These are phyloP conservation scores for Nycticebus coucang DNA, from an alignment of 2,113 vertebrate genomes.

Conservation along the genomic window DNA sequence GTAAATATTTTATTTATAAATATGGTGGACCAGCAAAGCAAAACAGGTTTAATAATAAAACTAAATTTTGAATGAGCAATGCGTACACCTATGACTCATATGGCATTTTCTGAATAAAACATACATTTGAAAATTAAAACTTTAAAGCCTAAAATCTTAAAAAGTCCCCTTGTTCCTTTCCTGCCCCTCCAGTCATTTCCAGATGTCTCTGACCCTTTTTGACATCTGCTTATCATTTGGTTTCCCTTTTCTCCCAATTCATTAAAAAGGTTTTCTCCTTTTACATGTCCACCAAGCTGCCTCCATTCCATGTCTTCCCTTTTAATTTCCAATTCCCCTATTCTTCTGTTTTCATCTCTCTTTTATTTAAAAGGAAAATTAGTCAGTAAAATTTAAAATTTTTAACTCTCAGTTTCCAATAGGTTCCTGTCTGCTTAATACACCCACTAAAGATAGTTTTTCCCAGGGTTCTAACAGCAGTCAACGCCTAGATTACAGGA, in stretches of 20 bases:
- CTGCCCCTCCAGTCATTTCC: slow-evolving; percentile 11
- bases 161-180: slow-evolving; percentile 23
- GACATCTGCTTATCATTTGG: slow-evolving; percentile 28
- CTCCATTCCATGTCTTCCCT: not conserved
- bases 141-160: slow-evolving; percentile 46
- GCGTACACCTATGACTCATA: slow-evolving; percentile 33
- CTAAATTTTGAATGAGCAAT: slow-evolving; percentile 43
- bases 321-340: slow-evolving; percentile 53
- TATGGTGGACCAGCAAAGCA: slow-evolving; percentile 33
- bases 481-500: slow-evolving; percentile 41
- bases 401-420: slow-evolving; percentile 47
- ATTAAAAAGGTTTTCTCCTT: slow-evolving; percentile 48
- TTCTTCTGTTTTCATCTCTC: slow-evolving; percentile 43
- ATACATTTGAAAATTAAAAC: slow-evolving; percentile 28
- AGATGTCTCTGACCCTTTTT: not conserved
- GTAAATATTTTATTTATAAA: slow-evolving; percentile 55
- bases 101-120: slow-evolving; percentile 21
- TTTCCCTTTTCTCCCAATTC: not conserved
- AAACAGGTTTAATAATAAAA: slow-evolving; percentile 57
- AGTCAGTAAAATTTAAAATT: slow-evolving; percentile 45
- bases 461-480: slow-evolving; percentile 10
- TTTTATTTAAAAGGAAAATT: slow-evolving; percentile 42
- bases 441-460: not conserved
- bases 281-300: slow-evolving; percentile 47
- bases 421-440: slow-evolving; percentile 27